These are phyloP conservation scores for Argopecten irradians DNA, from an alignment of 1,140 invertebrate species.

Conservation along the genomic window DNA sequence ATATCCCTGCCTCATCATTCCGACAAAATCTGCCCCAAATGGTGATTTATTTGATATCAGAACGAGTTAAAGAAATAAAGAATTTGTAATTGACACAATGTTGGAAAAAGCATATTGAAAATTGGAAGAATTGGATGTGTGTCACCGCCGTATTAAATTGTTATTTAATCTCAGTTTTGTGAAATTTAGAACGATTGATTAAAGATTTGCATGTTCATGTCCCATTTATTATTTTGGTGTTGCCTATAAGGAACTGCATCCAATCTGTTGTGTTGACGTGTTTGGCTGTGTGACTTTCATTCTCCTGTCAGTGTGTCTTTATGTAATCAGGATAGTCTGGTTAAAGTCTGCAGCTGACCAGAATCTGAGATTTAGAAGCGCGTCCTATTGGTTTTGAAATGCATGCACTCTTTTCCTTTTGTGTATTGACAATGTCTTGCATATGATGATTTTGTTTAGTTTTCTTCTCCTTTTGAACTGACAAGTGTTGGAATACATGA, in stretches of 20 bases:
- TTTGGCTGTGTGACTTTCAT: neutral
- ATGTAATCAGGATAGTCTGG: neutral
- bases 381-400: neutral
- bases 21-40: neutral
- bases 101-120: neutral
- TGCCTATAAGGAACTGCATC: neutral
- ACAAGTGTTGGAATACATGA: no score
- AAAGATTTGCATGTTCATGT: neutral
- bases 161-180: constrained; percentile 12
- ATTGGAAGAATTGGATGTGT: neutral
- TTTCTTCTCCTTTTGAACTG: no score
- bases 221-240: neutral
- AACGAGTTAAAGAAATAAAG: constrained; percentile 1
- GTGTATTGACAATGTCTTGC: neutral
- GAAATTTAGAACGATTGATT: neutral
- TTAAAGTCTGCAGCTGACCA: neutral
- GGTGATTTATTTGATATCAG: neutral
- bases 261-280: neutral
- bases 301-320: neutral
- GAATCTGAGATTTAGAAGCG: neutral
- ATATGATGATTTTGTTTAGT: no score
- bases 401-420: neutral
- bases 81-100: neutral
- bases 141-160: neutral
- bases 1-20: neutral